Evolutionary conservation across 2,113 vertebrate genomes (phyloP), one percentile per base, ranked within the genome.

Genomic region (Thalassarche chlororhynchos): DNA sequence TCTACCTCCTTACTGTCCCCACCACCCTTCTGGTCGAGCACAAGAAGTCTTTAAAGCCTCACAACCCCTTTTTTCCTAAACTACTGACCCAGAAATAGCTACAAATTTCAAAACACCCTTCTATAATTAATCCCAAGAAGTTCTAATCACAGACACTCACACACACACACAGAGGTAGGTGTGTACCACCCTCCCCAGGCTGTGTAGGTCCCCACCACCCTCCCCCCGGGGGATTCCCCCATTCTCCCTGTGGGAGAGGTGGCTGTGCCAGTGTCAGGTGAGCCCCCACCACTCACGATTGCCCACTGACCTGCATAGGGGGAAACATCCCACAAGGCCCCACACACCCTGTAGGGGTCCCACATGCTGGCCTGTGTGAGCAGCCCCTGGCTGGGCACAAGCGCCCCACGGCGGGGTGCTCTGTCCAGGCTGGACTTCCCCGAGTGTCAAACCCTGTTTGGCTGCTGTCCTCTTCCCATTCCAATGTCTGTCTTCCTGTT

Each of bases 381-480:
- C 4, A 3, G 23, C 8, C 54, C 24, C 19, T 29, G 17, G 26
- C 9, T 47, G 24, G 40, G 13, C 1, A 0, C 61, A 44, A 23
- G 21, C 2, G 1, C 14, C 5, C 24, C 26, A 16, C 1, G 1
- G 28, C 1, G 10, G 28, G 9, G 7, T 46, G 26, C 14, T 42
- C 14, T 55, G 42, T n/a, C n/a, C 17, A 21, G 20, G 40, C 24
- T 49, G 57, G 11, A 31, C 25, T 55, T 64, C 40, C 7, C 10
- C 31, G 9, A n/a, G 12, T 36, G 10, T 84, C 31, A 64, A 70
- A 71, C 12, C 8, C 25, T 26, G 11, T 47, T 62, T n/a, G 57
- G n/a, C 14, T 44, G 21, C 42, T 71, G 36, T 5, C 13, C 5
- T 51, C 21, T 57, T 71, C 26, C 36, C 42, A 36, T 32, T 71